Base-by-base conservation (phyloP, 2,888 invertebrate genomes). In the Drosophila antonietae region DNA sequence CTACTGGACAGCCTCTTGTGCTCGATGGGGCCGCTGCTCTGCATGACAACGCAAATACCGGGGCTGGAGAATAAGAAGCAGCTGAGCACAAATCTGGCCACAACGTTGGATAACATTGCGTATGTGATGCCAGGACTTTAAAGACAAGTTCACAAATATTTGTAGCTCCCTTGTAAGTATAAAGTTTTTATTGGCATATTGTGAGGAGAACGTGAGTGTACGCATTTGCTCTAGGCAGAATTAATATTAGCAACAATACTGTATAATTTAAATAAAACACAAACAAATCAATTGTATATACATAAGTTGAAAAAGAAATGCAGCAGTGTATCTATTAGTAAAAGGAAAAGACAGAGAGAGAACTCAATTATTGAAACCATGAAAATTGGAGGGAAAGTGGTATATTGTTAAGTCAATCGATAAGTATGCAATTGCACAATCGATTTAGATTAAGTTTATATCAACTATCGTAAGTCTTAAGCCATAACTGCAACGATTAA, bases 101-200 rank as follows among this genome's bases (percentile, higher is more conserved):
- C 95, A 84, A 97, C 97, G 41, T 94, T 98, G 62, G 98, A 98
- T 93, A 98, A 98, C 92, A 97, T 98, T 76, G 98, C 98, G 0
- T 98, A 98, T 91, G 96, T 98, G 82, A 98, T 98, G 97, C 97
- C 96, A 4, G 96, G 96, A 53, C 93, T 96, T 28, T 96, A 94
- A 94, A 93, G 47, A 20, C 35, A 31, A 20, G 44, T 23, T 35
- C 39, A 56, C 8, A 3, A 10, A 31, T 41, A 14, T 49, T 31
- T 49, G 37, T 39, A 39, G 31, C 15, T 39, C 31, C 28, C 8
- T 7, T 35, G 31, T 39, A 65, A 58, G 31, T n/a, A 51, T 18
- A 49, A 41, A n/a, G 20, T 33, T n/a, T 64, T 39, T 6, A 58
- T 23, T 47, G n/a, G 28, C 39, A 31, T 39, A 59, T 47, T 49